Base-by-base conservation (phyloP, 2,113 vertebrate genomes). In the Rhineura floridana region DNA sequence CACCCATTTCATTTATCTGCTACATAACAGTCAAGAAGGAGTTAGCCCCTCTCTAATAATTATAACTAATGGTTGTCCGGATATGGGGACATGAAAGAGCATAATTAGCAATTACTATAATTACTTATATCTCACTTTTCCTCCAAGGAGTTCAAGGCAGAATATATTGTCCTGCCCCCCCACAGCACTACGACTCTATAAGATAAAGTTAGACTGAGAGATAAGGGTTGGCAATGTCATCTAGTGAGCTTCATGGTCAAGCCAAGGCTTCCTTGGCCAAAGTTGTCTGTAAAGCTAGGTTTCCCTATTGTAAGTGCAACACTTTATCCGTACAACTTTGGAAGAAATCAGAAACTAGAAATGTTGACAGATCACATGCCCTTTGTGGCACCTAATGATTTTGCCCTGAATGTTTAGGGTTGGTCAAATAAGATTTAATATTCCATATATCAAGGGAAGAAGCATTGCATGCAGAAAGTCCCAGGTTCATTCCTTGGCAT, bases 381-480 rank as follows among this genome's bases (percentile, higher is more conserved):
- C 21, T 42, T 13, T 46, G 8, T 73, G 48, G 23, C 33, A 52
- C 9, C 10, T 83, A 25, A 52, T 52, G 10, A 23, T 84, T 36
- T 52, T 50, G 46, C 30, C 19, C 82, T 83, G 28, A 42, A 84
- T 73, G n/a, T 72, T 42, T 46, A 72, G 63, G 11, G 52, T 19
- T 81, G 63, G 89, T 88, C 84, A 89, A 87, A 75, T 33, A 63
- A 69, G 39, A 89, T 91, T 90, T 25, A 89, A 42, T 59, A 75
- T 91, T 90, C 70, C 25, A 28, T 28, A 21, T 30, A 77, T 46
- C 23, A 28, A 17, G 8, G 25, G 28, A 36, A 76, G 1, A 28
- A 76, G 19, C 6, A 52, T 80, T 8, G 19, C 33, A 39, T 42
- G 11, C 23, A 0, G 10, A 28, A 62, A 9, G 11, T 23, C 23